Evolutionary conservation across 2,797 vertebrate genomes (phyloP).

Genomic region (Sebastes elongatus): DNA sequence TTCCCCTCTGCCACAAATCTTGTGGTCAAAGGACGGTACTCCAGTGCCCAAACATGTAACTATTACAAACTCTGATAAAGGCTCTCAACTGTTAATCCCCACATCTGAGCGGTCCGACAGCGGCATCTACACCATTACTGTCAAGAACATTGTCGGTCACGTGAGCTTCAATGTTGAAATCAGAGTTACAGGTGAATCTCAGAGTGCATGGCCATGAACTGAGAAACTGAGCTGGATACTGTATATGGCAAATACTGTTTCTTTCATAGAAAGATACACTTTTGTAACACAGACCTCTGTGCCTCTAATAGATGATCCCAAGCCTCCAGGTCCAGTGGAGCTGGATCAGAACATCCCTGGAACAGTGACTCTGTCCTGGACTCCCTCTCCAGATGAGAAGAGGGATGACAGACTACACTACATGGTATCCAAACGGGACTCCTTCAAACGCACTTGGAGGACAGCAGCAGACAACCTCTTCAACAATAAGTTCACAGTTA

Average conservation of each 20-base stretch:
- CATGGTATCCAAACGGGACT: slow-evolving; percentile 84
- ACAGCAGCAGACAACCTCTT: slow-evolving; percentile 86
- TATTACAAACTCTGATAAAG: slow-evolving; percentile 78
- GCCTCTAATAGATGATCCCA: slow-evolving; percentile 83
- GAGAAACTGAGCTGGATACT: not conserved
- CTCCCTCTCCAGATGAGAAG: slow-evolving; percentile 88
- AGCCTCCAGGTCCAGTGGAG: slow-evolving; percentile 84
- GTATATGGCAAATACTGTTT: too few species aligned
- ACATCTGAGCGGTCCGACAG: slow-evolving; percentile 83
- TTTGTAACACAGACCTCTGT: not conserved
- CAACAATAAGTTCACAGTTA: slow-evolving; percentile 89
- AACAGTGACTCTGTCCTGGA: slow-evolving; percentile 90
- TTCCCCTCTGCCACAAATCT: slow-evolving; percentile 84
- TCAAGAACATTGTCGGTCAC: slow-evolving; percentile 82
- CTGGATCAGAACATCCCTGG: slow-evolving; percentile 86
- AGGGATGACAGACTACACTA: slow-evolving; percentile 86
- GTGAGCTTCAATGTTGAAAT: slow-evolving; percentile 85
- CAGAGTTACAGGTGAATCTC: slow-evolving; percentile 86
- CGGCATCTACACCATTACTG: slow-evolving; percentile 84
- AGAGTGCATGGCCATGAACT: not conserved
- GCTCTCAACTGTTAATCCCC: slow-evolving; percentile 86
- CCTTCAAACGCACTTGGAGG: slow-evolving; percentile 82
- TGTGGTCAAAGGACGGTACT: slow-evolving; percentile 88
- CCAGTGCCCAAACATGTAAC: slow-evolving; percentile 80
- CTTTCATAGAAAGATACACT: not conserved